phyloP scores from a whole-genome alignment of 2,797 vertebrate genomes.

The Melanotaenia parkinsoni region DNA sequence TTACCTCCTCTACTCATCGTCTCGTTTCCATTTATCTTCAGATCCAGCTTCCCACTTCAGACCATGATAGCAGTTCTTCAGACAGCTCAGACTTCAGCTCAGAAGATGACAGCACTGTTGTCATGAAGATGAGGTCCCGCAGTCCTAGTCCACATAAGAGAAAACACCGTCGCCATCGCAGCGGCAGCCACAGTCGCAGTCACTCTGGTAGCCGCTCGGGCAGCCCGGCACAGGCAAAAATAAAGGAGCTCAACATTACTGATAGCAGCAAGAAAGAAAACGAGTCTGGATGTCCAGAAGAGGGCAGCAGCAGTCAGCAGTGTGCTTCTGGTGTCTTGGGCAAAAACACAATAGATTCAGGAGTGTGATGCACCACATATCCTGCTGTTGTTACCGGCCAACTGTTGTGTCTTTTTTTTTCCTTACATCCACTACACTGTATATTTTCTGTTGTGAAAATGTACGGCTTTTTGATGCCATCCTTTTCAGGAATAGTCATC shows the following conservation, averaged over 20 bases:
- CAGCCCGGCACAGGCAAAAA: conserved; percentile 77
- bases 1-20: not conserved
- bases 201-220: conserved; percentile 74
- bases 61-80: conserved; percentile 82
- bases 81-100: conserved; percentile 93
- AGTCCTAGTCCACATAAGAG: conserved; percentile 88
- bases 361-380: conserved; percentile 61
- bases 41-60: conserved; percentile 91
- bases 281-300: conserved; percentile 58
- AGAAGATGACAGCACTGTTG: conserved; percentile 91
- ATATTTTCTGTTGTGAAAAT: conserved; percentile 60
- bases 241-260: conserved; percentile 77
- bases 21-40: conserved; percentile 58
- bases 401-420: conserved; percentile 68
- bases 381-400: conserved; percentile 60
- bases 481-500: conserved; percentile 70
- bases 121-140: conserved; percentile 87
- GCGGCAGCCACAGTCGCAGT: conserved; percentile 41
- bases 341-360: conserved; percentile 51
- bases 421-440: conserved; percentile 59
- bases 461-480: conserved; percentile 61
- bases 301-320: conserved; percentile 53
- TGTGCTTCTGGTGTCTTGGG: conserved; percentile 27
- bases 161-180: conserved; percentile 80
- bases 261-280: conserved; percentile 45